phyloP scores from a whole-genome alignment of 2,888 invertebrate genomes.

The Heliothis peltigera region DNA sequence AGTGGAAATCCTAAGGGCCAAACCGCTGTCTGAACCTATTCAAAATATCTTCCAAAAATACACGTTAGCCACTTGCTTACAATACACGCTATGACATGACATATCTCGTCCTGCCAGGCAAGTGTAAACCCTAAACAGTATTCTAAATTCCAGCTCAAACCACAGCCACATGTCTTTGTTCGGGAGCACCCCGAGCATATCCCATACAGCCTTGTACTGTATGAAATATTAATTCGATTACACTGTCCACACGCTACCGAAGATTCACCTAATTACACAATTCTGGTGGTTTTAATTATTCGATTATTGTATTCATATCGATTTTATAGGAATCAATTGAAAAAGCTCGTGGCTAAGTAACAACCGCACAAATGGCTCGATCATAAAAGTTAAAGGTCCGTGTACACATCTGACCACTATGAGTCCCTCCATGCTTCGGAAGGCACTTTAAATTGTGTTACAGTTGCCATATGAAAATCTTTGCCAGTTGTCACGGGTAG shows the following conservation, averaged over 20 bases:
- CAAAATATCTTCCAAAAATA: not conserved
- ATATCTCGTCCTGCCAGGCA: conserved; percentile 12
- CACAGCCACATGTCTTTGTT: conserved; percentile 29
- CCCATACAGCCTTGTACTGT: conserved; percentile 5
- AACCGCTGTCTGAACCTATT: no score
- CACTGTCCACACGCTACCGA: conserved; percentile 28
- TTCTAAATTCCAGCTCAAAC: conserved; percentile 41
- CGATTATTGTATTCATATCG: conserved; percentile 19
- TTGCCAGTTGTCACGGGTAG: no score
- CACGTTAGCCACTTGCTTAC: not conserved
- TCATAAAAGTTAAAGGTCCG: no score
- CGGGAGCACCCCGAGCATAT: conserved; percentile 11
- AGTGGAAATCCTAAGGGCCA: no score
- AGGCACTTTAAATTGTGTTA: no score
- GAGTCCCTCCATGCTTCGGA: no score
- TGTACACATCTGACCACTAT: no score
- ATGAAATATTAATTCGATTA: conserved; percentile 57
- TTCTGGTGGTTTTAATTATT: conserved; percentile 30
- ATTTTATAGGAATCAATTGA: conserved; percentile 31
- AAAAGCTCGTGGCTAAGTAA: no score
- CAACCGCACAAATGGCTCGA: no score
- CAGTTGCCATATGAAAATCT: no score
- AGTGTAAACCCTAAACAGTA: conserved; percentile 11
- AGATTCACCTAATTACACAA: conserved; percentile 53
- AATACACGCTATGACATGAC: conserved; percentile 5